These are phyloP conservation scores for Ariopsis seemanni DNA, from an alignment of 2,113 vertebrate genomes.

Conservation along the genomic window DNA sequence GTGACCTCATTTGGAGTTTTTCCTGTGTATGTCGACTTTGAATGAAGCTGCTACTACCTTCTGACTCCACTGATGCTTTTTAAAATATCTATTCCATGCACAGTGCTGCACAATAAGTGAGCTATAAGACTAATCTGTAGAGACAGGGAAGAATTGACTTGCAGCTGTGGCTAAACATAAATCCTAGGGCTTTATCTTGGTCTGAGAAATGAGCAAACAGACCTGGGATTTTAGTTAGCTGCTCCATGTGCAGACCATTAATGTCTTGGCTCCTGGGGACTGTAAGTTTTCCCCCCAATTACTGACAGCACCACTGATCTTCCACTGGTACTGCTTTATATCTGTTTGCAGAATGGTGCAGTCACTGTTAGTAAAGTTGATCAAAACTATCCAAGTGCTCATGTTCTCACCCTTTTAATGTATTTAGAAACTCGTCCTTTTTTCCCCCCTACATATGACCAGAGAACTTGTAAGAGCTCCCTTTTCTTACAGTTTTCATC, in stretches of 20 bases:
- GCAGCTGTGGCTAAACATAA: slow-evolving; percentile 49
- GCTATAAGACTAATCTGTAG: slow-evolving; percentile 49
- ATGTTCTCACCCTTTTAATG: neutral
- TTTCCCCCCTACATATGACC: neutral
- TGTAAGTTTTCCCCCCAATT: slow-evolving; percentile 35
- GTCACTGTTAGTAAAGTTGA: slow-evolving; percentile 54
- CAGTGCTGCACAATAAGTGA: slow-evolving; percentile 42
- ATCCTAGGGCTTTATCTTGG: slow-evolving; percentile 44
- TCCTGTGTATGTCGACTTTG: neutral
- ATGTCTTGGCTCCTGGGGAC: slow-evolving; percentile 9
- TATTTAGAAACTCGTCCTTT: neutral
- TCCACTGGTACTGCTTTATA: slow-evolving; percentile 41
- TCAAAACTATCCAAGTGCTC: slow-evolving; percentile 53
- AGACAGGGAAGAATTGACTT: slow-evolving; percentile 50
- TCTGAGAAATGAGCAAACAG: slow-evolving; percentile 38
- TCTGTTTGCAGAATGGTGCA: slow-evolving; percentile 44
- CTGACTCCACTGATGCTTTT: slow-evolving; percentile 8
- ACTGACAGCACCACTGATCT: slow-evolving; percentile 43
- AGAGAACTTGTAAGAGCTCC: neutral
- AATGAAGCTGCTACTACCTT: neutral
- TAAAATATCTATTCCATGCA: slow-evolving; percentile 23
- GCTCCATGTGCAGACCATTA: slow-evolving; percentile 11
- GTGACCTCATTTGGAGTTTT: slow-evolving; percentile 1
- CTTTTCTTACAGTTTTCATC: neutral
- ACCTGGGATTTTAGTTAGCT: slow-evolving; percentile 15